phyloP scores from a whole-genome alignment of 2,797 vertebrate genomes.

The Phoeniculus purpureus region DNA sequence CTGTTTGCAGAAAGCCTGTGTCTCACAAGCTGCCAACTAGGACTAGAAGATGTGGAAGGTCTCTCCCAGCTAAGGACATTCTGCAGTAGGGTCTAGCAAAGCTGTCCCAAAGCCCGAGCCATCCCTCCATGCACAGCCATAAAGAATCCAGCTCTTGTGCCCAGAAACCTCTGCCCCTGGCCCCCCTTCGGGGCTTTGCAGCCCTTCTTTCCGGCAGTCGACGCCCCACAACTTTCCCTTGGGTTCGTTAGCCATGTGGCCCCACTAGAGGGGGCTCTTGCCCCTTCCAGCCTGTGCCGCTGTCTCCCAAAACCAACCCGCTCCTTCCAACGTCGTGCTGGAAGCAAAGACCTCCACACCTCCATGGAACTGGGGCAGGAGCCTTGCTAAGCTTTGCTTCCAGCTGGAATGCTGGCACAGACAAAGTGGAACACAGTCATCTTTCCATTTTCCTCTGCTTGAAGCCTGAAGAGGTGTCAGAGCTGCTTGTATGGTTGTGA shows the following conservation, averaged over 20 bases:
- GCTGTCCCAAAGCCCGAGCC: background rate
- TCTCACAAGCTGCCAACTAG: background rate
- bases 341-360: accelerated
- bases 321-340: background rate
- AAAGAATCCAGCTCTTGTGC: background rate
- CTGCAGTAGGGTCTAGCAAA: background rate
- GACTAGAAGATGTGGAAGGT: no score
- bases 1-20: no score
- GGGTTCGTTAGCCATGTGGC: background rate
- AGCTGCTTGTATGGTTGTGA: accelerated
- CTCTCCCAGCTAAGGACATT: no score
- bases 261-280: constrained; percentile 24
- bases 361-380: accelerated
- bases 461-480: background rate
- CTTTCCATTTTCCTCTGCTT: background rate
- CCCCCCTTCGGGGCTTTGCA: background rate
- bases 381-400: accelerated
- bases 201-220: background rate
- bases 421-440: accelerated
- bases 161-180: accelerated
- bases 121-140: no score
- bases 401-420: background rate
- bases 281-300: background rate
- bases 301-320: no score
- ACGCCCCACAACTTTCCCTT: background rate